These are phyloP conservation scores for Virgularia gustaviana DNA, from an alignment of 92 coral and sea anemone genomes.

Conservation along the genomic window DNA sequence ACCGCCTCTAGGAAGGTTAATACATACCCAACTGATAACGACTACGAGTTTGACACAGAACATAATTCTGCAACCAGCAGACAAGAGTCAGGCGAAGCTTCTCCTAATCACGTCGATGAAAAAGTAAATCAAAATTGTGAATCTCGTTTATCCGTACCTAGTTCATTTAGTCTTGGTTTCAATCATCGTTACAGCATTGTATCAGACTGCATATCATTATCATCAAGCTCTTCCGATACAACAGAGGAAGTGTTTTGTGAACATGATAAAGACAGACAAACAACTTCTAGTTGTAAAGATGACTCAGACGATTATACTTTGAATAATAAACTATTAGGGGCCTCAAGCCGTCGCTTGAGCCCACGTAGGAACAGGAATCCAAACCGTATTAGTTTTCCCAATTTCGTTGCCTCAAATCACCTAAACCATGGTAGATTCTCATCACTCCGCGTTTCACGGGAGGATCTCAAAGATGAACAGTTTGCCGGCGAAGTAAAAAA, in stretches of 20 bases:
- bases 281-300: no score
- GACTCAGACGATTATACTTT: no score
- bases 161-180: constrained; percentile 68
- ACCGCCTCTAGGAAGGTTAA: background rate
- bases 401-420: constrained; percentile 77
- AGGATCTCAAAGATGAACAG: constrained; percentile 54
- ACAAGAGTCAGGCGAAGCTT: background rate
- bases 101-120: background rate
- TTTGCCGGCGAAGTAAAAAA: background rate
- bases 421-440: constrained; percentile 79
- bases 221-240: constrained; percentile 81
- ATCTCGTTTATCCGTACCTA: background rate
- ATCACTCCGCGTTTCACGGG: constrained; percentile 78
- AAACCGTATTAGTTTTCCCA: constrained; percentile 68
- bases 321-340: background rate
- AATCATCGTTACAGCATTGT: constrained; percentile 96
- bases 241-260: constrained; percentile 63
- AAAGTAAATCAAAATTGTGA: background rate
- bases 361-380: constrained; percentile 45
- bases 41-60: background rate
- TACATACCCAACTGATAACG: no score
- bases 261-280: no score
- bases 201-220: constrained; percentile 91
- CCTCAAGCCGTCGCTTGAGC: no score
- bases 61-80: background rate